Conservation (phyloP, 2,888 invertebrate species). For the Stramonita haemastoma region DNA sequence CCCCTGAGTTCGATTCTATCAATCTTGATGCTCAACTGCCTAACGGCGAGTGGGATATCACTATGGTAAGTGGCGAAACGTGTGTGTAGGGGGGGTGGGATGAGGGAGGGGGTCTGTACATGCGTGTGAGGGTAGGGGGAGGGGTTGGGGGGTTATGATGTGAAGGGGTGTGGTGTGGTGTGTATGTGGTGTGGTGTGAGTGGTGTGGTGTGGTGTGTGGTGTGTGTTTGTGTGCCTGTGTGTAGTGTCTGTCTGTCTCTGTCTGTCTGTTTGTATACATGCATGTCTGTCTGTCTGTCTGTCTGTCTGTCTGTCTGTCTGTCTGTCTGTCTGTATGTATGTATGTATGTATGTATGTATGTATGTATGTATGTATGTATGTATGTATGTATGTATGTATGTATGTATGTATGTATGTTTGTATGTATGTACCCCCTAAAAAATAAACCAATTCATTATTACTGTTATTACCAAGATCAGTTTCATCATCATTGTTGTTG, state of each 20-base stretch:
- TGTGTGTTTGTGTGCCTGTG: not conserved
- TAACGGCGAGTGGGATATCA: conserved; percentile 64
- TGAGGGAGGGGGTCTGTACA: not conserved
- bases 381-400: not conserved
- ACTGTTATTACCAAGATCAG: no score
- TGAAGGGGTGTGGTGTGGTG: not conserved
- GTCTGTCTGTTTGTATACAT: not conserved
- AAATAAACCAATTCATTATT: no score
- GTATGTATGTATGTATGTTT: no score
- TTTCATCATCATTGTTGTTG: no score
- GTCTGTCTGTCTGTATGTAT: not conserved
- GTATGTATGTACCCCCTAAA: no score
- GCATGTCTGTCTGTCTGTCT: no score
- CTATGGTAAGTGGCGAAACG: conserved; percentile 9
- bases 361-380: no score
- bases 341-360: no score
- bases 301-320: no score
- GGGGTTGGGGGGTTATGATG: not conserved
- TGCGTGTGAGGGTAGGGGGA: not conserved
- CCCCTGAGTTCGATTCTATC: conserved; percentile 52
- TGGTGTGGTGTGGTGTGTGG: not conserved
- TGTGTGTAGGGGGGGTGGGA: not conserved
- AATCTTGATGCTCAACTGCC: conserved; percentile 57
- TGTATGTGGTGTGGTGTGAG: not conserved
- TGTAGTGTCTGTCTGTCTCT: no score